phyloP scores from a whole-genome alignment of 2,113 vertebrate species.

The Gymnorhina tibicen region DNA sequence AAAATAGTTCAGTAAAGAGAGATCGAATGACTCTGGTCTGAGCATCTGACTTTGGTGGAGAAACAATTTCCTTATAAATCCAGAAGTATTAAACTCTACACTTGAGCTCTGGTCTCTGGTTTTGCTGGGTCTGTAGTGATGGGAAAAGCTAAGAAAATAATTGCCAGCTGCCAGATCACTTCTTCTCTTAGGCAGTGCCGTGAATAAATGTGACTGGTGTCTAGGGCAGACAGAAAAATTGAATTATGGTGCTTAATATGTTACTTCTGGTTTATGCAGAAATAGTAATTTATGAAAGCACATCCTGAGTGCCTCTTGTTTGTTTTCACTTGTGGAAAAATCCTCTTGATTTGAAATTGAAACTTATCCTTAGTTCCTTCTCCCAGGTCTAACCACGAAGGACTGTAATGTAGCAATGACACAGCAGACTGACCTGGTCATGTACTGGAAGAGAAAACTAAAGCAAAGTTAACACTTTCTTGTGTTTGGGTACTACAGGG shows the following conservation, averaged over 20 bases:
- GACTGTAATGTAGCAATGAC: rapidly evolving
- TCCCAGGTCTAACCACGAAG: neutral
- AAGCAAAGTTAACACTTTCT: neutral
- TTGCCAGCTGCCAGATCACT: neutral
- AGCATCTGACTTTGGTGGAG: neutral
- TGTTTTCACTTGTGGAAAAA: neutral
- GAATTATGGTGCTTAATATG: conserved; percentile 32
- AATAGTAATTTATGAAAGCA: neutral
- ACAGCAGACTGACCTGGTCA: neutral
- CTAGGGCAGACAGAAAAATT: conserved; percentile 26
- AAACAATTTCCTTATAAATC: neutral
- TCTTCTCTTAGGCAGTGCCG: rapidly evolving
- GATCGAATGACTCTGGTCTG: neutral
- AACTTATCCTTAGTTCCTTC: neutral
- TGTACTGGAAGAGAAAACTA: neutral
- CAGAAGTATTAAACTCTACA: neutral
- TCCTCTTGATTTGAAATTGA: neutral
- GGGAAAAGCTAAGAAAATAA: neutral
- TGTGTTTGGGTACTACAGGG: neutral
- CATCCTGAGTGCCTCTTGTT: neutral
- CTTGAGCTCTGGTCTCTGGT: neutral
- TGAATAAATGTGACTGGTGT: neutral
- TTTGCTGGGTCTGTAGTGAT: neutral
- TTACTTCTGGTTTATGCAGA: conserved; percentile 10
- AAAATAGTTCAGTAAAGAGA: neutral